Evolutionary conservation across 2,888 invertebrate species (phyloP).

Genomic region (Tanytarsus gracilentus): DNA sequence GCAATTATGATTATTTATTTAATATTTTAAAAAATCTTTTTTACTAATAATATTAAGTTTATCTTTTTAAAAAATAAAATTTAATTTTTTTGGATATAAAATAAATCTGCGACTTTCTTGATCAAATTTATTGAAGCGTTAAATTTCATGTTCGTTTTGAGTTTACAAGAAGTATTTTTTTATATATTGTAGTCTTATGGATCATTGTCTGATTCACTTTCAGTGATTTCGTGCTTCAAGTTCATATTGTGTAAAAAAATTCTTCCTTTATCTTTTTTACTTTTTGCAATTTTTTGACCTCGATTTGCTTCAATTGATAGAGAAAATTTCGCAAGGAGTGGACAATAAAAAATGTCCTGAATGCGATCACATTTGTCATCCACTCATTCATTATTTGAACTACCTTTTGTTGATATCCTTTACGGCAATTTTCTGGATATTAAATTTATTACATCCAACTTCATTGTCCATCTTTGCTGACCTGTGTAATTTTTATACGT

Average conservation of each 20-base stretch:
- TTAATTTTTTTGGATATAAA: neutral
- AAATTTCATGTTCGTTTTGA: constrained; percentile 9
- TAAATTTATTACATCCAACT: constrained; percentile 24
- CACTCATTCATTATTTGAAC: neutral
- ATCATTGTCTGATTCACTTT: no score
- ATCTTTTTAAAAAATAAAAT: no score
- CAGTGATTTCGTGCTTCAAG: no score
- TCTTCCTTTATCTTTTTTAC: neutral
- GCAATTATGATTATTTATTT: no score
- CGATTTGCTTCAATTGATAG: constrained; percentile 1
- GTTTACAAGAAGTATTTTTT: constrained; percentile 15
- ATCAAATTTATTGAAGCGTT: constrained; percentile 25
- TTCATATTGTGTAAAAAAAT: neutral
- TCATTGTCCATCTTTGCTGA: constrained; percentile 12
- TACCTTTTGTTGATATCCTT: neutral
- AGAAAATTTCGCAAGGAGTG: no score
- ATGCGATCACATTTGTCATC: constrained; percentile 23
- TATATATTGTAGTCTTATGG: neutral
- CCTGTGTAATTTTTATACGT: constrained; percentile 22
- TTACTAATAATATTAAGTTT: no score
- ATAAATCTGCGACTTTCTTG: neutral
- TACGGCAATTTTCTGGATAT: constrained; percentile 21
- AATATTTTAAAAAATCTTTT: no score
- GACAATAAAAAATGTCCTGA: no score
- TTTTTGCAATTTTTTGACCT: constrained; percentile 13